phyloP scores from a whole-genome alignment of 1,140 invertebrate genomes.

The Sarcophaga peregrina region DNA sequence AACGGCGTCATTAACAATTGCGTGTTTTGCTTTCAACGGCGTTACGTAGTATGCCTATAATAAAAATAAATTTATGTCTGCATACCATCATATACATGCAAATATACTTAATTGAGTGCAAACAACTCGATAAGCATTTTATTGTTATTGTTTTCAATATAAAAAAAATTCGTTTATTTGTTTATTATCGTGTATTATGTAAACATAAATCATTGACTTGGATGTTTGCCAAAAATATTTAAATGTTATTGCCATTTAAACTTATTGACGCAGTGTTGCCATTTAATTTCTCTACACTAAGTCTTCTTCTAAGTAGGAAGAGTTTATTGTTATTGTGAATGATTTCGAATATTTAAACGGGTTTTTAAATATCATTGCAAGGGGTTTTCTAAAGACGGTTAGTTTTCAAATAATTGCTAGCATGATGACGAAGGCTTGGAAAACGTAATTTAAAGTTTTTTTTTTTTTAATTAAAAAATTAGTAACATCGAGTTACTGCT shows the following conservation, averaged over 20 bases:
- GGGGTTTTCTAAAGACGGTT: background rate
- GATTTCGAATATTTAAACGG: background rate
- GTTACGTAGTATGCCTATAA: background rate
- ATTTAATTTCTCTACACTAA: background rate
- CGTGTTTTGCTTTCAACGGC: background rate
- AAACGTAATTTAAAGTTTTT: too few species aligned
- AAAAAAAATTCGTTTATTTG: too few species aligned
- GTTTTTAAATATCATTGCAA: background rate
- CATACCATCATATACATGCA: too few species aligned
- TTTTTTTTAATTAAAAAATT: too few species aligned
- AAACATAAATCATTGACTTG: constrained; percentile 6
- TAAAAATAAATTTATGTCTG: too few species aligned
- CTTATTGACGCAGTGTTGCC: background rate
- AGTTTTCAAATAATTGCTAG: background rate
- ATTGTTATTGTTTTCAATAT: too few species aligned
- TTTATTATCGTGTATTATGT: background rate
- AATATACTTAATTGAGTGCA: too few species aligned
- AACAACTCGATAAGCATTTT: too few species aligned
- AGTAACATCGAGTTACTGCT: too few species aligned
- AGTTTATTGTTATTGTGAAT: background rate
- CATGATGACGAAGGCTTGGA: background rate
- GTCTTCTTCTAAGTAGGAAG: background rate
- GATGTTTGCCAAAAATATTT: background rate
- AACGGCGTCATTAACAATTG: background rate
- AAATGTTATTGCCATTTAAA: background rate